phyloP scores from a whole-genome alignment of 2,888 invertebrate species.

The Fissipunctia ypsillon region DNA sequence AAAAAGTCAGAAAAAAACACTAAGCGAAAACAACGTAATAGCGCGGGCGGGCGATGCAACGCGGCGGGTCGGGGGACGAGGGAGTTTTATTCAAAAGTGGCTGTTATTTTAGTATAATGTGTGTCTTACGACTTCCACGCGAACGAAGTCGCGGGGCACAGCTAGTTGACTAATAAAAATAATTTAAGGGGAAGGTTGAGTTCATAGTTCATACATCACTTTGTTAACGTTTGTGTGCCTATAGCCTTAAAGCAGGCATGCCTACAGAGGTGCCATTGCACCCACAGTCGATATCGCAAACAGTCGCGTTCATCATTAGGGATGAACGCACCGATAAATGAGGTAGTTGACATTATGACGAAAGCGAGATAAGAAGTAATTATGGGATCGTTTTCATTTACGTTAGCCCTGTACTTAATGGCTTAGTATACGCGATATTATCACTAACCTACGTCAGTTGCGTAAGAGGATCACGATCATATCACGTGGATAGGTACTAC shows the following conservation, averaged over 20 bases:
- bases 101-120: too few relatives aligned
- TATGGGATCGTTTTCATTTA: conserved; percentile 22
- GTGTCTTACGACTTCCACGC: too few relatives aligned
- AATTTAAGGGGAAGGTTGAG: background rate
- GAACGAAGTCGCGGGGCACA: too few relatives aligned
- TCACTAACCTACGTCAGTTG: conserved; percentile 13
- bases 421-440: conserved; percentile 5
- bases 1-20: too few relatives aligned
- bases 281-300: conserved; percentile 24
- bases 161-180: too few relatives aligned
- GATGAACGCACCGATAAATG: conserved; percentile 43
- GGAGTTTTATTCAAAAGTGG: too few relatives aligned
- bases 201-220: background rate
- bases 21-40: too few relatives aligned
- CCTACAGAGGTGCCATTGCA: conserved; percentile 24
- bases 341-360: conserved; percentile 43
- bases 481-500: background rate
- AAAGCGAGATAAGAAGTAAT: conserved; percentile 37
- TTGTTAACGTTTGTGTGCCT: background rate
- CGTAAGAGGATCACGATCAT: background rate
- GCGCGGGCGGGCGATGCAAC: too few relatives aligned
- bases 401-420: conserved; percentile 16
- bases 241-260: background rate
- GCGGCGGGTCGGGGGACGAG: too few relatives aligned
- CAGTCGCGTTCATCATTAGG: conserved; percentile 23